Percentiles rank a stretch among this genome's conserved stretches.
phyloP scores from a whole-genome alignment of 2,888 invertebrate genomes.

The Drosophila mercatorum region DNA sequence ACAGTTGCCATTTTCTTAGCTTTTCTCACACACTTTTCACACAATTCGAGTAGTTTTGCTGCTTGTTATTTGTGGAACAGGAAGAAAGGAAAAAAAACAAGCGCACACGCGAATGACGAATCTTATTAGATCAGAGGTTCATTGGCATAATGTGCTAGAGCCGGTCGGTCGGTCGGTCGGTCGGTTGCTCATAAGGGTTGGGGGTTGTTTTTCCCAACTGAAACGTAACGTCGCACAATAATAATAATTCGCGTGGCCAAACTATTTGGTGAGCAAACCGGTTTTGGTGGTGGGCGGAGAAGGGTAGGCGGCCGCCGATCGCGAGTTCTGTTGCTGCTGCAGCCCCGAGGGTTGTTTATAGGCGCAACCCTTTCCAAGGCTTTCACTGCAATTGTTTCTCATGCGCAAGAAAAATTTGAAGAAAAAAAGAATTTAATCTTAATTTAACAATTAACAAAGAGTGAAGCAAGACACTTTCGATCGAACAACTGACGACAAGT shows the following conservation, averaged over 20 bases:
- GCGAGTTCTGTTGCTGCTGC: constrained; percentile 22
- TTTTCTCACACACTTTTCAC: constrained; percentile 11
- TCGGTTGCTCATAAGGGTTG: constrained; percentile 51
- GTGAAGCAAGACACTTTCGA: neutral
- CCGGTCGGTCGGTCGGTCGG: neutral
- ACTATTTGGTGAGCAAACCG: constrained; percentile 49
- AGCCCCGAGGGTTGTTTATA: constrained; percentile 39
- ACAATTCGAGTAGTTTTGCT: constrained; percentile 9
- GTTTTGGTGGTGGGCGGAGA: constrained; percentile 53
- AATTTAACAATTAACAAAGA: constrained; percentile 13
- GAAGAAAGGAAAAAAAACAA: neutral
- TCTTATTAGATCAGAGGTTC: constrained; percentile 65
- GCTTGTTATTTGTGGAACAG: neutral
- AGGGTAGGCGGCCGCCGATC: constrained; percentile 51
- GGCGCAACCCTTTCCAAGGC: constrained; percentile 13
- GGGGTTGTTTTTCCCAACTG: constrained; percentile 57
- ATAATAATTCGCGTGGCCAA: constrained; percentile 56
- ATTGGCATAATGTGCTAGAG: constrained; percentile 28
- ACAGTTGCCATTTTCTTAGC: constrained; percentile 33
- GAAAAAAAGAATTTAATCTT: neutral
- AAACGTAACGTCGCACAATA: constrained; percentile 10
- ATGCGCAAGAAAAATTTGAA: constrained; percentile 6
- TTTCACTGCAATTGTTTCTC: neutral
- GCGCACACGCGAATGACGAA: constrained; percentile 7
- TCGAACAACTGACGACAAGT: constrained; percentile 9